Base-by-base conservation (phyloP, 2,113 vertebrate species). In the Hassar affinis region DNA sequence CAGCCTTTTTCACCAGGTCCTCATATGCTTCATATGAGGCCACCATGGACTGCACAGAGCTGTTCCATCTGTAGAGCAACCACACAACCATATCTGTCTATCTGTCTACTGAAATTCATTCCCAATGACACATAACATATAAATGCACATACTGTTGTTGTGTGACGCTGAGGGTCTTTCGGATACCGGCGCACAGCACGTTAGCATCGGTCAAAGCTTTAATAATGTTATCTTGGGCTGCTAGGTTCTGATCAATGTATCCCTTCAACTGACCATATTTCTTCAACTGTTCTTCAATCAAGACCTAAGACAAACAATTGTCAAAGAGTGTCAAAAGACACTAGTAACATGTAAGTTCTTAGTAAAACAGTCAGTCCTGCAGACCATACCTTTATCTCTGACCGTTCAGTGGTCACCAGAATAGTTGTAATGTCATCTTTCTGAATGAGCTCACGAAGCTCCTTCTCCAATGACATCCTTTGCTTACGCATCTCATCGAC, bases 401-500 rank as follows among this genome's bases (percentile, higher is more conserved):
- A 95, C 68, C 91, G 93, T 78, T 95, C 95, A 0, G 94, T 85
- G 35, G 95, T 96, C 69, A 96, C 96, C 64, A 96, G 90, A 0
- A 93, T 93, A 47, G 92, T 90, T 1, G 96, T 96, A 89, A 96
- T 95, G 27, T 96, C 96, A 0, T 96, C 96, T 86, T 95, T 95
- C 89, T 95, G 95, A 90, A 96, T 95, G 62, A 95, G 92, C 83
- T 96, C 95, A 0, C 96, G 91, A n/a, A 96, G 91, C 92, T 96
- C 95, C 90, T 95, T 95, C 90, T 96, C 95, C 86, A 96, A 84
- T 25, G 93, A 94, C 5, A 84, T 1, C 0, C 96, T 91, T 87
- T 96, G 96, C 59, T 96, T 94, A 62, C 91, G 89, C 96, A 96
- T 96, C 90, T 96, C 96, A 90, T 95, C 93, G 79, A 95, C 95